A percentile compares a stretch with the other conserved stretches of the same genome.
These are phyloP conservation scores for Paramisgurnus dabryanus DNA, from an alignment of 2,113 vertebrate species.

Conservation along the genomic window DNA sequence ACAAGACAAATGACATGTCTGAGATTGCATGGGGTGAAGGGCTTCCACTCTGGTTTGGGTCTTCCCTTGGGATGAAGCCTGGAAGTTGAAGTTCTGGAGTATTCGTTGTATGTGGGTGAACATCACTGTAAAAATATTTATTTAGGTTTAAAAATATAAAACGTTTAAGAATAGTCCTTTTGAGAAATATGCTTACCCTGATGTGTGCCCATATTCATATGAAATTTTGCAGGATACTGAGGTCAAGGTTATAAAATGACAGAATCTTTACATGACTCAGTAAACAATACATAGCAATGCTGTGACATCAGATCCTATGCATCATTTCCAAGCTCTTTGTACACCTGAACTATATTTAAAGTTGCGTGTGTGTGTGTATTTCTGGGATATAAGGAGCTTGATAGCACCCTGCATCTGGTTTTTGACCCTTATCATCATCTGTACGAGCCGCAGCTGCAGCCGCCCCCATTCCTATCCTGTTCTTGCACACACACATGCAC, in stretches of 20 bases:
- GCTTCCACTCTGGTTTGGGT: constrained; percentile 45
- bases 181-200: too few species aligned
- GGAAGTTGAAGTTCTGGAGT: constrained; percentile 11
- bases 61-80: constrained; percentile 24
- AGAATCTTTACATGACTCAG: not conserved
- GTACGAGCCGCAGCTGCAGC: constrained; percentile 72
- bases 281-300: not conserved
- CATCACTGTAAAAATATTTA: too few species aligned
- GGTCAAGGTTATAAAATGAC: constrained; percentile 15
- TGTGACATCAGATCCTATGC: constrained; percentile 18
- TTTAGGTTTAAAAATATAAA: too few species aligned
- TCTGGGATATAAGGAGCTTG: constrained; percentile 25
- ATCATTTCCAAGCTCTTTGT: not conserved
- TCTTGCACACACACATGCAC: not conserved
- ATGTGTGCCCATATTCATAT: too few species aligned
- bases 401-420: constrained; percentile 61
- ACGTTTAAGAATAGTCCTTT: too few species aligned
- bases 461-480: constrained; percentile 48
- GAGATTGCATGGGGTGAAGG: constrained; percentile 54
- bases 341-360: constrained; percentile 3
- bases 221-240: not conserved
- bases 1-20: constrained; percentile 60
- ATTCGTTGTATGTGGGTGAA: too few species aligned
- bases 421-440: constrained; percentile 67
- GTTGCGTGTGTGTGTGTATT: constrained; percentile 7